Conservation (phyloP, 2,888 invertebrate genomes). For the Stramonita haemastoma region DNA sequence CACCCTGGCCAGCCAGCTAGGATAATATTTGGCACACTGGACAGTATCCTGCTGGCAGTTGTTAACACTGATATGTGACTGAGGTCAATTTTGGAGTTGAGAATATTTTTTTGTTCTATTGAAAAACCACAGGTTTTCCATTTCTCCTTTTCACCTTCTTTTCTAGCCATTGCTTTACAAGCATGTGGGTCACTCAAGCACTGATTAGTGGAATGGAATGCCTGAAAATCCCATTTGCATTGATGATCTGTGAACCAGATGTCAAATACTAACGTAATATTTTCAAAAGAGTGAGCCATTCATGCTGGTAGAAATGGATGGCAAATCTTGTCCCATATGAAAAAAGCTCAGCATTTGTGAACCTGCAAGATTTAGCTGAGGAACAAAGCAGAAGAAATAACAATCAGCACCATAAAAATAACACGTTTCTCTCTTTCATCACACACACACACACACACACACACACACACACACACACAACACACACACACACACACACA, state of each 20-base stretch:
- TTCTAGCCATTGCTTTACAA: no score
- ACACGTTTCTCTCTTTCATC: no score
- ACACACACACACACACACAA: not conserved
- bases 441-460: not conserved
- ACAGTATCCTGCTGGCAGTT: conserved; percentile 27
- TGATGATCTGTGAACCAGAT: conserved; percentile 15
- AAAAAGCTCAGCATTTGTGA: no score
- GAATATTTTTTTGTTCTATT: no score
- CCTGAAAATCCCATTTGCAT: conserved; percentile 36
- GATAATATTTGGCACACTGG: conserved; percentile 8
- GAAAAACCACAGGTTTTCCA: no score
- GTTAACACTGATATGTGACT: conserved; percentile 34
- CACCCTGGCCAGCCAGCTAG: not conserved
- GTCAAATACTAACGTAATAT: conserved; percentile 37
- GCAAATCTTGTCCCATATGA: no score
- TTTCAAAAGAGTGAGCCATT: no score
- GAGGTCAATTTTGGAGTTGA: conserved; percentile 24
- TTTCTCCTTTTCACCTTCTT: no score
- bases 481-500: conserved; percentile 10
- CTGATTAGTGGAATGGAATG: conserved; percentile 39
- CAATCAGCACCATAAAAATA: no score
- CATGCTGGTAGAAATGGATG: no score
- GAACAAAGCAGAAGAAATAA: no score
- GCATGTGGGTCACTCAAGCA: not conserved
- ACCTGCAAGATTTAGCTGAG: no score